phyloP scores from a whole-genome alignment of 2,797 vertebrate genomes.

The Orientallactaga sibirica region DNA sequence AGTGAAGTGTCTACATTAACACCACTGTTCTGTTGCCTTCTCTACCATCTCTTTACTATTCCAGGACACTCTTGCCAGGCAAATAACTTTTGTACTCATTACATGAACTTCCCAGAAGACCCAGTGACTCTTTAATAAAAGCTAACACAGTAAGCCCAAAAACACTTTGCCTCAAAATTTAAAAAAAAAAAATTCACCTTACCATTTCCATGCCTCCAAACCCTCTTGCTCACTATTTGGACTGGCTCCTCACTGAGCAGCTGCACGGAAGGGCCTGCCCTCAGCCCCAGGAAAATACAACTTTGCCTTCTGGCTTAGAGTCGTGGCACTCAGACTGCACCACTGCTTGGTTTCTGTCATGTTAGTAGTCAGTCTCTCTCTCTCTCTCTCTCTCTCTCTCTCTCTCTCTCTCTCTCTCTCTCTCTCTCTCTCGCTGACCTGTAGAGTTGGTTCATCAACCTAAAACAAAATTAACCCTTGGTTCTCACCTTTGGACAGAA shows the following conservation, averaged over 20 bases:
- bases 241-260: neutral
- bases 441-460: neutral
- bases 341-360: neutral
- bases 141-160: neutral
- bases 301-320: neutral
- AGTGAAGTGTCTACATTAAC: rapidly evolving
- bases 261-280: neutral
- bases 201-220: neutral
- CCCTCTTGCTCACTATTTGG: neutral
- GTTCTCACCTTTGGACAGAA: neutral
- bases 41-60: neutral
- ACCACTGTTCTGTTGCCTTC: neutral
- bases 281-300: neutral
- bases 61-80: neutral
- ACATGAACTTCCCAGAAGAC: neutral
- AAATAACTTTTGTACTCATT: neutral
- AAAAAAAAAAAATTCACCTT: neutral
- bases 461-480: neutral
- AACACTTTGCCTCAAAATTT: neutral
- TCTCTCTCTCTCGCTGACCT: no score
- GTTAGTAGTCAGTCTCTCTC: neutral
- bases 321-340: neutral
- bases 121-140: neutral
- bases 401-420: no score
- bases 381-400: no score